Evolutionary conservation across 2,888 invertebrate genomes (phyloP), one percentile per base, ranked within the genome.

Genomic region (Macrosiphum euphorbiae): DNA sequence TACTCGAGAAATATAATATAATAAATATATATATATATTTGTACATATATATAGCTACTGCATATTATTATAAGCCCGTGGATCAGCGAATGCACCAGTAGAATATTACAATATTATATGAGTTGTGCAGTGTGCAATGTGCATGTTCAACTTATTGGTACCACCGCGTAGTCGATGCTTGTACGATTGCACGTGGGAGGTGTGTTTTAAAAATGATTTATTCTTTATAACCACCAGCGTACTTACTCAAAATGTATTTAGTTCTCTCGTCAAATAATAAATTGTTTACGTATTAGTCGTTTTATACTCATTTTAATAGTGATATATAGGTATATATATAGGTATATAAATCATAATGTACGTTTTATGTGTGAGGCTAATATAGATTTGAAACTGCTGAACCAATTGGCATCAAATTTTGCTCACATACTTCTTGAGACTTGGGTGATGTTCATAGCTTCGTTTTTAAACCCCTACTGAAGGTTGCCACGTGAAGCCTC

Each of bases 151-250:
- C 78, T 35, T 78, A 78, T 78, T 78, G 7, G 35, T 78, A 78
- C 78, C 78, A 78, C 35, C 20, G 35, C 20, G 35, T 0, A 78
- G 35, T 35, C 35, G 7, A 35, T 78, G 78, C 35, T 78, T 20
- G 20, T 7, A 78, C 1, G n/a, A n/a, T 78, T 7, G 67, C 35
- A 67, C 67, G 67, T 67, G 67, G 67, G n/a, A 67, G n/a, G n/a
- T n/a, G n/a, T 67, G 67, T 67, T 67, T 67, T 67, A 67, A 67
- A 67, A 67, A 67, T 35, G 67, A 67, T 67, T 67, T 67, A n/a
- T 67, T n/a, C 8, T 7, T 35, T 20, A 78, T 78, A 78, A n/a
- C 67, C 16, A 35, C 5, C n/a, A 13, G n/a, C 16, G n/a, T n/a
- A n/a, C n/a, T 16, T 16, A 20, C 16, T 78, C 35, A 35, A 78